Base-by-base conservation (phyloP, 2,888 invertebrate genomes). In the Sminthurides aquaticus region DNA sequence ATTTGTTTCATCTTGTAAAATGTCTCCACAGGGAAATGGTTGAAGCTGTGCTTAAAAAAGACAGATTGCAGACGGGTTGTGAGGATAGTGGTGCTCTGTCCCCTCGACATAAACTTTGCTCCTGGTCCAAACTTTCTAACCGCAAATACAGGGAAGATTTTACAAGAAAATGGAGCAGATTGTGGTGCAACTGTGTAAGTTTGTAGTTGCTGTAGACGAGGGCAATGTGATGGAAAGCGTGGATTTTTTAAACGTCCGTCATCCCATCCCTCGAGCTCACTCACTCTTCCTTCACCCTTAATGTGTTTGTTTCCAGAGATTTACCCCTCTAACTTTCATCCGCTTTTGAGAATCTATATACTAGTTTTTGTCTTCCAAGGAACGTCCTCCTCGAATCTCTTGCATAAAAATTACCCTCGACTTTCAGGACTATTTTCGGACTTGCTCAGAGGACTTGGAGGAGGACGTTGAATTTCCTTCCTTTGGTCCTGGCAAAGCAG, bases 21-120 rank as follows among this genome's bases (percentile, higher is more conserved):
- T n/a, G n/a, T n/a, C n/a, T n/a, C n/a, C n/a, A n/a, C n/a, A n/a
- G n/a, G n/a, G n/a, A n/a, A n/a, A n/a, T n/a, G n/a, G n/a, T n/a
- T 11, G 43, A 34, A 34, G 43, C 43, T 34, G 43, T 34, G 43
- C 43, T 60, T 60, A 60, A 60, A 56, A 60, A 65, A 65, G 65
- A 65, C 65, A 65, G 65, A 65, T 65, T 65, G 65, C 65, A 60
- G 60, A 65, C 65, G 65, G 55, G 56, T 60, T 65, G 65, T 49
- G 60, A 25, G 57, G 48, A 26, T 58, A 27, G 26, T 18, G 52
- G 62, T 49, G 52, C n/a, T 63, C 28, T 62, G 57, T 58, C 54
- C 43, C 43, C 43, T 34, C 43, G 43, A 34, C 43, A 34, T 34
- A 34, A 34, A 34, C 43, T 34, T 34, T 34, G 43, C 43, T 34